Evolutionary conservation across 2,113 vertebrate genomes (phyloP), one percentile per base, ranked within the genome.

Genomic region (Sylvia atricapilla): DNA sequence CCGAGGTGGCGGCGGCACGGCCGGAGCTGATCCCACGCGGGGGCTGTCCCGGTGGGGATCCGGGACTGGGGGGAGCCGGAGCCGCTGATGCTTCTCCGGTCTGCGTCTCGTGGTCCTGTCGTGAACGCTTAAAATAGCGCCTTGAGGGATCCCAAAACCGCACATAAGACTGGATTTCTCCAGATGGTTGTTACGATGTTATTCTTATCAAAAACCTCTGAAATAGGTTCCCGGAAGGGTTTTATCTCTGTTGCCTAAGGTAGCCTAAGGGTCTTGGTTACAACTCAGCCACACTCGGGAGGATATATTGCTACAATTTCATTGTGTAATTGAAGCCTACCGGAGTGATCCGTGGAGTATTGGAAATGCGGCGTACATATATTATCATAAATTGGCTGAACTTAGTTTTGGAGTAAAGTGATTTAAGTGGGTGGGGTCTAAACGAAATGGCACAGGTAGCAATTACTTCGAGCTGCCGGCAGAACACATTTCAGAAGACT

Each of bases 401-500:
- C 64, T 93, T 89, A 70, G 46, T 81, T 93, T 69, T 16, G 80
- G 94, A 89, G 83, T 82, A 27, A 84, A 91, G 91, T 22, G 62
- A 30, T 75, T 78, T 50, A 2, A 16, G 89, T 64, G 84, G 84
- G 95, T 84, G 86, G 64, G 77, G 69, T 92, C 95, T 92, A 44
- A 84, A 31, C 1, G 66, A 63, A 49, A 46, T 39, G 33, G 56
- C 41, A 31, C 21, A 28, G 70, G 43, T 33, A n/a, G 72, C 39
- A 69, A 47, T 90, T 76, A 18, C 85, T 53, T 17, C 0, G 11
- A 35, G 91, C 73, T 73, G 81, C 86, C 10, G 6, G 81, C 25
- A 67, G 64, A 75, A 67, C 24, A 10, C n/a, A 77, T 74, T 77
- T 69, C 69, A 55, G 60, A 41, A 50, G 43, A 18, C 15, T 2